Evolutionary conservation across 2,888 invertebrate species (phyloP), one percentile per base, ranked within the genome.

Genomic region (Heliconius cydno): DNA sequence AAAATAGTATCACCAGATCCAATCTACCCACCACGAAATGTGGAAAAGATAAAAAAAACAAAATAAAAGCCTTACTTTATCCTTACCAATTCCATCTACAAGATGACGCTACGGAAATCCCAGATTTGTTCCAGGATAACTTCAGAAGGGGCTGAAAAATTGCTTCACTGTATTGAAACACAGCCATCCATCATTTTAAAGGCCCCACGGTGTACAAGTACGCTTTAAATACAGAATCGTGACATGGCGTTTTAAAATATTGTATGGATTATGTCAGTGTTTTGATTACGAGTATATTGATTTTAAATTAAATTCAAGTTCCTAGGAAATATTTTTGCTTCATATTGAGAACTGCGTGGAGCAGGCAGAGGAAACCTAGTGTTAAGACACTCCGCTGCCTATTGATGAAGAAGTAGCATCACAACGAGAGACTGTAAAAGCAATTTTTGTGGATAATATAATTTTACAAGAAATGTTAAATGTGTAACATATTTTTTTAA

Each of bases 121-220:
- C 60, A 78, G 78, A 78, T 78, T 78, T 78, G 78, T 78, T 68
- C 63, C 74, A 60, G 57, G 57, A 57, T 72, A 57, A 72, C 72
- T 72, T 30, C 7, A 72, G 30, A 34, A 34, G 34, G 57, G 77
- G 68, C 79, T 83, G 82, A 83, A 83, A 84, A 83, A 83, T 84
- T 83, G 82, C 81, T 79, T 78, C 30, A 74, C 67, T 41, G 68
- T 80, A 82, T 81, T 83, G 80, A 80, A 82, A 82, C 79, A 77
- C 60, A 67, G 77, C 81, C 78, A 90, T 90, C 89, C 87, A 90
- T 90, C 89, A 90, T 83, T 86, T 82, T 83, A 73, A 57, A 81
- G 78, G 84, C 82, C 84, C 84, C 84, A 80, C 70, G 66, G 74
- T 82, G 12, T n/a, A 22, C 68, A 2, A 65, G 28, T 22, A 13